phyloP scores from a whole-genome alignment of 2,113 vertebrate genomes.

The Morone chrysops region DNA sequence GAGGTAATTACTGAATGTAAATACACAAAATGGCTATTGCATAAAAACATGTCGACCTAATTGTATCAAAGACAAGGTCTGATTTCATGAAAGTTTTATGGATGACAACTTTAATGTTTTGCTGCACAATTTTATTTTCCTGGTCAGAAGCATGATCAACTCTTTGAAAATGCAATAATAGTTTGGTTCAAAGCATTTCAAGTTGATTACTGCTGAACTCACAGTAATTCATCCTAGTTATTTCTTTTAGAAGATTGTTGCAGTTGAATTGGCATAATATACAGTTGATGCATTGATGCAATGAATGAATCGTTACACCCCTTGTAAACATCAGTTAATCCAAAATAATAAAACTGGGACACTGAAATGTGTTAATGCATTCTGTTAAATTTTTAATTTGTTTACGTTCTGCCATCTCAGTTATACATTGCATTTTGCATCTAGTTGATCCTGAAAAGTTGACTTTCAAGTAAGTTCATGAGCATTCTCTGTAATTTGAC shows the following conservation, averaged over 20 bases:
- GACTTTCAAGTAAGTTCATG: slow-evolving; percentile 13
- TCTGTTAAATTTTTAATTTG: slow-evolving; percentile 46
- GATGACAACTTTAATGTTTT: not conserved
- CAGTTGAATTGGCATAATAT: slow-evolving; percentile 31
- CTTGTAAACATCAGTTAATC: slow-evolving; percentile 40
- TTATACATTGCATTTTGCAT: slow-evolving; percentile 27
- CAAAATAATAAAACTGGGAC: slow-evolving; percentile 35
- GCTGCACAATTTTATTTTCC: not conserved
- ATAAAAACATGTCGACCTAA: not conserved
- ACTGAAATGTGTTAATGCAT: slow-evolving; percentile 41
- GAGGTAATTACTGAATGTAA: not conserved
- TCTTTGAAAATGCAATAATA: not conserved
- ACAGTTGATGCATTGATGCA: slow-evolving; percentile 12
- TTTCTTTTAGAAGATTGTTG: slow-evolving; percentile 24
- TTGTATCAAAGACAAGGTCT: not conserved
- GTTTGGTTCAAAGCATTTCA: not conserved
- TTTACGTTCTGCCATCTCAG: slow-evolving; percentile 35
- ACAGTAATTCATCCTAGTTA: slow-evolving; percentile 26
- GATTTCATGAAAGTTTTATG: not conserved
- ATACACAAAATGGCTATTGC: not conserved
- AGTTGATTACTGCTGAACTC: slow-evolving; percentile 16
- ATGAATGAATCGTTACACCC: slow-evolving; percentile 12
- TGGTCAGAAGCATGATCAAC: not conserved
- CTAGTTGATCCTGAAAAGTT: slow-evolving; percentile 7
- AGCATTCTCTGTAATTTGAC: not conserved